Percentiles rank a stretch among this genome's conserved stretches.
These are phyloP conservation scores for Cyprinella venusta DNA, from an alignment of 2,797 vertebrate genomes.

Conservation along the genomic window DNA sequence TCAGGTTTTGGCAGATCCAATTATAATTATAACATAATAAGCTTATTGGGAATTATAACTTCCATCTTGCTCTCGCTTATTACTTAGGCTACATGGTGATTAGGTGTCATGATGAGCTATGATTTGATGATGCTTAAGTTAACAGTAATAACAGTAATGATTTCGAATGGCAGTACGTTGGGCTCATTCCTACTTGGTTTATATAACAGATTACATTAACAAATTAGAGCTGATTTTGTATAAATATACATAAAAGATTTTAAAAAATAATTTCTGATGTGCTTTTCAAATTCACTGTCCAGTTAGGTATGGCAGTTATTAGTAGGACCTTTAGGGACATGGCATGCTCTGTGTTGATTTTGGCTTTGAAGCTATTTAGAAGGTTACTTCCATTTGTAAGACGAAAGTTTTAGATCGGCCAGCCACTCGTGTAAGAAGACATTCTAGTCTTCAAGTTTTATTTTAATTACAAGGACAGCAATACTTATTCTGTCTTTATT, in stretches of 20 bases:
- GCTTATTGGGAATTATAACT: neutral
- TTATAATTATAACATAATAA: neutral
- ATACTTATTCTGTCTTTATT: constrained; percentile 15
- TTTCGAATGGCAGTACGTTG: neutral
- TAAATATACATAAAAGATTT: neutral
- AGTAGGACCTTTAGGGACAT: neutral
- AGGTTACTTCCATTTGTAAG: neutral
- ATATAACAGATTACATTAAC: constrained; percentile 4
- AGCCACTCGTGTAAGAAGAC: neutral
- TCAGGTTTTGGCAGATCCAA: neutral
- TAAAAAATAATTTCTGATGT: neutral
- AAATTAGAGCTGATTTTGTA: constrained; percentile 17
- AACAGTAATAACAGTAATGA: neutral
- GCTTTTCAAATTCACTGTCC: neutral
- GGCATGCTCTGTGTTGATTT: neutral
- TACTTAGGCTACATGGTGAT: neutral
- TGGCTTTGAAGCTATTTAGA: neutral
- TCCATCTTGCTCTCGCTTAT: neutral
- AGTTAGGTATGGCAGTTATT: neutral
- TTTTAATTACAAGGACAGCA: too few relatives aligned
- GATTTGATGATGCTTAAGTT: neutral
- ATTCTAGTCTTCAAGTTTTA: neutral
- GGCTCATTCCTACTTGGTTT: neutral
- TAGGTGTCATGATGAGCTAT: neutral
- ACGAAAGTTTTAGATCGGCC: neutral